These are phyloP conservation scores for Aptenodytes forsteri DNA, from an alignment of 2,113 vertebrate species.

Conservation along the genomic window DNA sequence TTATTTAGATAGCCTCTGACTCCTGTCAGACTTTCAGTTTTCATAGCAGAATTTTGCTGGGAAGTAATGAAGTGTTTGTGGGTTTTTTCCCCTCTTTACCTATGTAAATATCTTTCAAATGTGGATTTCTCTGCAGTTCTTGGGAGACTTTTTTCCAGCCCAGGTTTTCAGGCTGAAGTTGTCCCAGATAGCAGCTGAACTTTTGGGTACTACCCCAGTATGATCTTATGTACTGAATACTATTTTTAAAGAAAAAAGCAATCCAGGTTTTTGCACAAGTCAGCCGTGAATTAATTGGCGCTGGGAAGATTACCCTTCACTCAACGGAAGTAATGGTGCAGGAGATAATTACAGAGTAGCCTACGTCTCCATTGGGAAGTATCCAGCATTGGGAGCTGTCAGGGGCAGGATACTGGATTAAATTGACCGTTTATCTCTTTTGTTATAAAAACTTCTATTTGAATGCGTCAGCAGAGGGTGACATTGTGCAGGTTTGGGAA, in stretches of 20 bases:
- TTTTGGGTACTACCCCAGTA: background rate
- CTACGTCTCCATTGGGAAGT: background rate
- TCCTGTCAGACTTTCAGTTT: background rate
- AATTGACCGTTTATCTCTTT: background rate
- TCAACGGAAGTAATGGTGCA: background rate
- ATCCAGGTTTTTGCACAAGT: background rate
- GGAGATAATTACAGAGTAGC: background rate
- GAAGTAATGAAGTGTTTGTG: background rate
- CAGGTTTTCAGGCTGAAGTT: background rate
- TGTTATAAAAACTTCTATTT: background rate
- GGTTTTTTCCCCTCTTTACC: fast-evolving
- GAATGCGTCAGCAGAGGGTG: conserved; percentile 52
- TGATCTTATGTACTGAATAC: background rate
- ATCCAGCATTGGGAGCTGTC: background rate
- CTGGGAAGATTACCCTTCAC: background rate
- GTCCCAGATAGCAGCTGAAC: background rate
- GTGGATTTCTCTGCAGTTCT: background rate
- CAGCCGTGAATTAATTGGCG: background rate
- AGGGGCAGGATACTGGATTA: background rate
- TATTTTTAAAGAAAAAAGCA: background rate
- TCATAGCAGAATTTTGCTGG: background rate
- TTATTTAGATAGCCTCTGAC: background rate
- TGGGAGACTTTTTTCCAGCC: background rate
- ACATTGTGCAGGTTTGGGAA: conserved; percentile 30
- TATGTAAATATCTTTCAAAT: background rate